A percentile compares a stretch with the other conserved stretches of the same genome.
Conservation (phyloP, 2,797 vertebrate species). For the Arnoldichthys spilopterus region DNA sequence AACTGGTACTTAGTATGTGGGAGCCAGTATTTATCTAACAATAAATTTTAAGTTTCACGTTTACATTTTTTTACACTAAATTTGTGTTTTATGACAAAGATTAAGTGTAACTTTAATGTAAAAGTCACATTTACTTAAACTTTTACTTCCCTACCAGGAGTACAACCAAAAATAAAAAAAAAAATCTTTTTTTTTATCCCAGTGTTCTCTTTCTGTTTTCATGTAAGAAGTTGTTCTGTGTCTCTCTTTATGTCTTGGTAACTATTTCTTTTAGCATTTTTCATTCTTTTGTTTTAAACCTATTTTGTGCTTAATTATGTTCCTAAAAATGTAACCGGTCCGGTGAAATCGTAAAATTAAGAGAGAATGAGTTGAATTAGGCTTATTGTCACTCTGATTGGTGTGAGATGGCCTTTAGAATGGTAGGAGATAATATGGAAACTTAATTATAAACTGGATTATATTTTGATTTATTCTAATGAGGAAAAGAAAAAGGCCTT, state of each 20-base stretch:
- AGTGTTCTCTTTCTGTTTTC: too few species aligned
- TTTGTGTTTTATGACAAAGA: too few species aligned
- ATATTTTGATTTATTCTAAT: neutral
- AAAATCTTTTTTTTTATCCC: neutral
- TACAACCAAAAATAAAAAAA: too few species aligned
- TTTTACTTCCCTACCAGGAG: too few species aligned
- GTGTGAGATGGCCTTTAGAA: slow-evolving; percentile 46
- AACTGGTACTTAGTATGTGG: neutral
- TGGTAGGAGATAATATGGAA: too few species aligned
- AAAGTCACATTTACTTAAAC: too few species aligned
- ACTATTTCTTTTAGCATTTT: slow-evolving; percentile 27
- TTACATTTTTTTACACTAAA: too few species aligned
- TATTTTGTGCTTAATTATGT: slow-evolving; percentile 5
- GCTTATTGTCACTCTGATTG: slow-evolving; percentile 52
- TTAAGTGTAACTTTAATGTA: too few species aligned
- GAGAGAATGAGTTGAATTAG: slow-evolving; percentile 31
- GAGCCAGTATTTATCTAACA: too few species aligned
- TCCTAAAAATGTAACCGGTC: slow-evolving; percentile 1
- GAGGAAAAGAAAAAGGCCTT: neutral
- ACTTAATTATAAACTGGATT: too few species aligned
- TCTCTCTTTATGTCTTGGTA: neutral
- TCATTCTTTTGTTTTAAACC: neutral
- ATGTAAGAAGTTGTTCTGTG: neutral
- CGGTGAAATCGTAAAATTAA: slow-evolving; percentile 10
- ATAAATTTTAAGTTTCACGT: too few species aligned